A percentile compares a stretch with the other conserved stretches of the same genome.
These are phyloP conservation scores for Stegastes partitus DNA, from an alignment of 2,113 vertebrate genomes.

Conservation along the genomic window DNA sequence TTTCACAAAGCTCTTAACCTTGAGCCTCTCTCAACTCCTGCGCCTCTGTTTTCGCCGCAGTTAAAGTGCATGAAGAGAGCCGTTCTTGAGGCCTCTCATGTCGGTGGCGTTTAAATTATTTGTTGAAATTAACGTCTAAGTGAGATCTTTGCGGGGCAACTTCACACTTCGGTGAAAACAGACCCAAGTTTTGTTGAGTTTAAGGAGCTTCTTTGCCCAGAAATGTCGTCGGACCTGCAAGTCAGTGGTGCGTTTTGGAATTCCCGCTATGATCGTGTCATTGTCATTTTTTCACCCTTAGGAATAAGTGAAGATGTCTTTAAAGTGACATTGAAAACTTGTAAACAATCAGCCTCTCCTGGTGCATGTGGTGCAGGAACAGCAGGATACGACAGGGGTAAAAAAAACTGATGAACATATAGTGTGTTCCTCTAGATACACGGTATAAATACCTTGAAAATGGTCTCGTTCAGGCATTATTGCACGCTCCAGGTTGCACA, in stretches of 20 bases:
- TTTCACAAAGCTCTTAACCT: constrained; percentile 27
- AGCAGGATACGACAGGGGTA: neutral
- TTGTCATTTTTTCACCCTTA: no score
- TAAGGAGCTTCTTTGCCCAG: neutral
- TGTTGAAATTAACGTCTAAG: neutral
- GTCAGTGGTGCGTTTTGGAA: no score
- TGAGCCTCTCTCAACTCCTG: constrained; percentile 6
- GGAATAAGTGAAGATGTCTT: neutral
- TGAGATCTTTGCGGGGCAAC: neutral
- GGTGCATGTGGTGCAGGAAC: neutral
- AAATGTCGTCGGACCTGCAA: no score
- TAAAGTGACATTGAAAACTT: neutral
- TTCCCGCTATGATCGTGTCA: no score
- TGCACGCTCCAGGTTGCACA: neutral
- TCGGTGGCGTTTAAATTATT: neutral
- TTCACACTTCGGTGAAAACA: neutral
- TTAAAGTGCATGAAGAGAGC: constrained; percentile 10
- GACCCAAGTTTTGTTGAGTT: neutral
- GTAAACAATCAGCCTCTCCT: neutral
- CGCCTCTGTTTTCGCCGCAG: neutral
- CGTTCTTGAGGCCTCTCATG: neutral
- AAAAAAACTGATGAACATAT: neutral
- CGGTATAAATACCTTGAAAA: neutral
- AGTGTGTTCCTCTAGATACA: neutral
- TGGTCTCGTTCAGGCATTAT: neutral